Evolutionary conservation across 2,888 invertebrate species (phyloP).

Genomic region (Cerceris ruficornis): DNA sequence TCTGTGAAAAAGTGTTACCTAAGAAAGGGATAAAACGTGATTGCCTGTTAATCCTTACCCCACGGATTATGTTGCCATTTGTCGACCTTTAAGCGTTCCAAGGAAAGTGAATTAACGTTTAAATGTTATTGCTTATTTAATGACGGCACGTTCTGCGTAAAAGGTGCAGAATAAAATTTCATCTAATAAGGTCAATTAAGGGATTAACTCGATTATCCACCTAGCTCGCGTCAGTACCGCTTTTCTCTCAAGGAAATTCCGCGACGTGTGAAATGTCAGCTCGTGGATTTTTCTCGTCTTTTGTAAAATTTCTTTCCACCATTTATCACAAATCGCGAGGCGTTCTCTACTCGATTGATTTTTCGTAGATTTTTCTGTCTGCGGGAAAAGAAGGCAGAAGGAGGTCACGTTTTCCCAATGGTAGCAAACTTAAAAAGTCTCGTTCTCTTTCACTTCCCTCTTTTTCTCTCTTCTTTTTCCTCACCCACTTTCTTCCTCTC

Average conservation of each 20-base stretch:
- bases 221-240: constrained; percentile 25
- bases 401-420: constrained; percentile 55
- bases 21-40: too few species aligned
- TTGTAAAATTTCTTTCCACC: background rate
- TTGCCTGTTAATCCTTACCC: too few species aligned
- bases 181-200: constrained; percentile 50
- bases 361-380: constrained; percentile 43
- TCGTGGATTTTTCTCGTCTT: background rate
- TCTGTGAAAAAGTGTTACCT: too few species aligned
- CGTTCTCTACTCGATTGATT: constrained; percentile 55
- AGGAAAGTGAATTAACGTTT: constrained; percentile 45
- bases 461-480: constrained; percentile 21
- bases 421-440: constrained; percentile 56
- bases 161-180: constrained; percentile 49
- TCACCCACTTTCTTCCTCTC: constrained; percentile 22
- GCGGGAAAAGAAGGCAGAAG: constrained; percentile 24
- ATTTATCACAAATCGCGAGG: constrained; percentile 20
- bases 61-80: constrained; percentile 2
- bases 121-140: constrained; percentile 48
- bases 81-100: constrained; percentile 25
- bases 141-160: constrained; percentile 29
- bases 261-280: background rate
- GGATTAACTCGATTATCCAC: constrained; percentile 53
- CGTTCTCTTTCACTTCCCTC: constrained; percentile 3
- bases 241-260: constrained; percentile 23